Evolutionary conservation across 2,888 invertebrate genomes (phyloP).

Genomic region (Celastrina argiolus): DNA sequence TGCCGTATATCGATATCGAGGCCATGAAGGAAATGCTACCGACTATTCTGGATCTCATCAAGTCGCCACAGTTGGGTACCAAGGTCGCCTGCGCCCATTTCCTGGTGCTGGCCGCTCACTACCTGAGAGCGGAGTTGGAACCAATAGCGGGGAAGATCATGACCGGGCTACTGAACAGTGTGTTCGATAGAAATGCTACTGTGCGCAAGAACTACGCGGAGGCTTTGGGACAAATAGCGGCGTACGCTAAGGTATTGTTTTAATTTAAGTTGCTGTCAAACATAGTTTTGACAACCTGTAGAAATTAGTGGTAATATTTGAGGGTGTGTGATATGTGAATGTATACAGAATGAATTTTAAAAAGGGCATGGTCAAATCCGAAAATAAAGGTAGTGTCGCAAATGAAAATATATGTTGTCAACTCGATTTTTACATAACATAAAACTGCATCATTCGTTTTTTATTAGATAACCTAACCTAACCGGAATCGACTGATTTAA

Average conservation of each 20-base stretch:
- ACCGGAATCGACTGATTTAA: no score
- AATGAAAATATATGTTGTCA: no score
- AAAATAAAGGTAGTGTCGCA: no score
- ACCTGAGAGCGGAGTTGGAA: conserved; percentile 73
- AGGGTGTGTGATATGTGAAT: no score
- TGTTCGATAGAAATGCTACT: conserved; percentile 89
- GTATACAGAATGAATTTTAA: no score
- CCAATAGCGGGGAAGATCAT: conserved; percentile 79
- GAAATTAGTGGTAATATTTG: no score
- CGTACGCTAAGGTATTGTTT: conserved; percentile 83
- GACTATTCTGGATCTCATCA: conserved; percentile 88
- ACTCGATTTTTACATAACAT: no score
- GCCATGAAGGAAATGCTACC: conserved; percentile 89
- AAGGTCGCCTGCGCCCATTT: conserved; percentile 90
- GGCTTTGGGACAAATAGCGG: conserved; percentile 90
- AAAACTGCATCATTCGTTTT: no score
- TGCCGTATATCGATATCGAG: conserved; percentile 85
- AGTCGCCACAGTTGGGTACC: conserved; percentile 89
- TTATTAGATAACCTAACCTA: no score
- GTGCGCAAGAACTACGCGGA: conserved; percentile 90
- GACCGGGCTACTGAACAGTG: conserved; percentile 81
- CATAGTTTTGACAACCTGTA: no score
- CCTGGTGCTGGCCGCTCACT: conserved; percentile 81
- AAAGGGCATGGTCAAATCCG: no score
- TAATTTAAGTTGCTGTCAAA: not conserved